phyloP scores from a whole-genome alignment of 2,113 vertebrate genomes.

The Gulo gulo region DNA sequence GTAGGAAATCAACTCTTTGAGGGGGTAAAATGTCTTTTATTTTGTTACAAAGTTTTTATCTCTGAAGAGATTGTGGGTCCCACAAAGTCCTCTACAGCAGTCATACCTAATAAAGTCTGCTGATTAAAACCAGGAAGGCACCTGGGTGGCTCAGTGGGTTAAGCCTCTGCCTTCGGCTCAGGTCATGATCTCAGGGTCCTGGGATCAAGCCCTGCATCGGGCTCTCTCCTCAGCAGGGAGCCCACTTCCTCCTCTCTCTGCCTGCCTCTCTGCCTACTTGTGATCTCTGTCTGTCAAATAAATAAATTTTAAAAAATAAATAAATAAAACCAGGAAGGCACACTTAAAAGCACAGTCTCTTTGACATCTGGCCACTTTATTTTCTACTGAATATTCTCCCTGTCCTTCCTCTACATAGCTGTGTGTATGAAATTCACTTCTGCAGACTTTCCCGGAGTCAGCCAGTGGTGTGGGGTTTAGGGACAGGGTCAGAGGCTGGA shows the following conservation, averaged over 20 bases:
- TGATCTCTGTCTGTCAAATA: too few species aligned
- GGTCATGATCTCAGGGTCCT: too few species aligned
- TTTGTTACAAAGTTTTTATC: background rate
- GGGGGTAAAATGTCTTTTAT: background rate
- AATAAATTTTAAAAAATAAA: too few species aligned
- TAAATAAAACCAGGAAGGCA: background rate
- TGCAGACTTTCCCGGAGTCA: background rate
- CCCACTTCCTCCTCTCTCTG: too few species aligned
- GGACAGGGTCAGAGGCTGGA: background rate
- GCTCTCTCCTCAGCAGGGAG: too few species aligned
- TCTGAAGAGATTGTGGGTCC: background rate
- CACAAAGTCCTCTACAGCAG: background rate
- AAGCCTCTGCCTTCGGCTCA: too few species aligned
- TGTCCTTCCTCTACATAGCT: background rate
- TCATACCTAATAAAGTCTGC: background rate
- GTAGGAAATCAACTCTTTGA: background rate
- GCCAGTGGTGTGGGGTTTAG: background rate
- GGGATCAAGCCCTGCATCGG: too few species aligned
- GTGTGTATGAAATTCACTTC: background rate
- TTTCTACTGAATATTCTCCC: conserved; percentile 26
- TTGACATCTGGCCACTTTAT: background rate
- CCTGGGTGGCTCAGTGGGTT: too few species aligned
- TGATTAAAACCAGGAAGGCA: background rate
- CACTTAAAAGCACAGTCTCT: background rate
- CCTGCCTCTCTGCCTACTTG: too few species aligned